phyloP scores from a whole-genome alignment of 2,888 invertebrate genomes.

The Nomada fucata region DNA sequence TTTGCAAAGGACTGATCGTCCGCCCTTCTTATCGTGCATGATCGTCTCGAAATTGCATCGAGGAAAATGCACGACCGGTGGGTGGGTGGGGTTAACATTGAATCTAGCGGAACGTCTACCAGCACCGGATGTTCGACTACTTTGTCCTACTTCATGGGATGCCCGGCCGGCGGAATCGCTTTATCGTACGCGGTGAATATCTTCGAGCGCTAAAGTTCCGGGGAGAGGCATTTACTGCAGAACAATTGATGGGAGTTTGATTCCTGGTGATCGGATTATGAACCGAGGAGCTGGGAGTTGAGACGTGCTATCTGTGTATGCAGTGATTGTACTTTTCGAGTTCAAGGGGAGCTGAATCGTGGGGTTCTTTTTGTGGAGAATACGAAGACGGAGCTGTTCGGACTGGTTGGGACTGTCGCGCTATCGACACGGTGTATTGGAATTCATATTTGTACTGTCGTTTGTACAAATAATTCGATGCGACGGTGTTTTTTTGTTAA shows the following conservation, averaged over 20 bases:
- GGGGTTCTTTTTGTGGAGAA: no score
- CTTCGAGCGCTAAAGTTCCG: neutral
- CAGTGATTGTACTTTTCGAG: neutral
- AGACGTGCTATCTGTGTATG: neutral
- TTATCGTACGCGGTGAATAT: neutral
- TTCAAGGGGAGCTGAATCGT: neutral
- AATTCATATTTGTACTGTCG: no score
- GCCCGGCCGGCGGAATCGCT: neutral
- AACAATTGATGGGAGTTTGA: neutral
- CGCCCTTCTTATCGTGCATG: neutral
- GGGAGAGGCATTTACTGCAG: neutral
- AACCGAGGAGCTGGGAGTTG: neutral
- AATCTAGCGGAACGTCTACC: constrained; percentile 3
- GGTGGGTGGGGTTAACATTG: constrained; percentile 13
- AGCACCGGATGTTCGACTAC: constrained; percentile 31
- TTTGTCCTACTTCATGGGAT: constrained; percentile 16
- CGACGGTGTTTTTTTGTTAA: no score
- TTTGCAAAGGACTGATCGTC: neutral
- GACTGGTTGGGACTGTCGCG: no score
- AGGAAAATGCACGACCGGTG: constrained; percentile 1
- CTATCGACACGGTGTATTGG: no score
- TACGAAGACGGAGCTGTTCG: no score
- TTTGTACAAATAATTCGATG: no score
- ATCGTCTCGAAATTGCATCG: constrained; percentile 23
- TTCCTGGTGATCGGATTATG: neutral